Conservation (phyloP, 2,113 vertebrate genomes). For the Okapia johnstoni region DNA sequence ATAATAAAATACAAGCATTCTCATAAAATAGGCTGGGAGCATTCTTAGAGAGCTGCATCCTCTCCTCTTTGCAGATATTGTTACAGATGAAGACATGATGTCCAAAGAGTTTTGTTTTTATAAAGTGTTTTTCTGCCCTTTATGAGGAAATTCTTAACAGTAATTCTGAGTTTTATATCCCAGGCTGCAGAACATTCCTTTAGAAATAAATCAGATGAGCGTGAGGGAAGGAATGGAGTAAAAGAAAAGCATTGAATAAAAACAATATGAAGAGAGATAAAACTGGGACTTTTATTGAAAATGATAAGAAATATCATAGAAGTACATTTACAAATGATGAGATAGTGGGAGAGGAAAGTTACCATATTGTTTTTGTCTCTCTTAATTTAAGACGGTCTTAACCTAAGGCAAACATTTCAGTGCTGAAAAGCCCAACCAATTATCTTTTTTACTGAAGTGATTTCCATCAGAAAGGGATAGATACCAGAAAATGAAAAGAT, state of each 20-base stretch:
- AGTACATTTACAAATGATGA: conserved; percentile 42
- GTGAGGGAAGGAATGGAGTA: not conserved
- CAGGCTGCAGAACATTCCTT: not conserved
- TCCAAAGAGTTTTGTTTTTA: not conserved
- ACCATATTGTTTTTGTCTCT: conserved; percentile 58
- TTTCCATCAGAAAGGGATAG: conserved; percentile 74
- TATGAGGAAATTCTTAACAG: not conserved
- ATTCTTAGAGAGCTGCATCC: not conserved
- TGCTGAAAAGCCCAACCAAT: conserved; percentile 76
- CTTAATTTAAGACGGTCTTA: conserved; percentile 73
- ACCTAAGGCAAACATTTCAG: conserved; percentile 72
- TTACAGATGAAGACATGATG: not conserved
- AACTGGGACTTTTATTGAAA: conserved; percentile 27
- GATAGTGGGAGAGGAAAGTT: conserved; percentile 12
- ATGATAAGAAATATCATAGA: conserved; percentile 37
- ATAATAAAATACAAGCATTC: not conserved
- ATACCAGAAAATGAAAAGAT: conserved; percentile 73
- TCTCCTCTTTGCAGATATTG: not conserved
- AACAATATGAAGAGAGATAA: not conserved
- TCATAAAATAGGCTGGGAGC: not conserved
- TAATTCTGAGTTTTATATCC: not conserved
- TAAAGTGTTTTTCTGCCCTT: not conserved
- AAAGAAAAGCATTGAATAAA: conserved; percentile 23
- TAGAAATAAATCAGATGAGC: not conserved
- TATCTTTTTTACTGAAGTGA: conserved; percentile 70